These are phyloP conservation scores for Eulemur albifrons DNA, from an alignment of 2,797 vertebrate species.

Conservation along the genomic window DNA sequence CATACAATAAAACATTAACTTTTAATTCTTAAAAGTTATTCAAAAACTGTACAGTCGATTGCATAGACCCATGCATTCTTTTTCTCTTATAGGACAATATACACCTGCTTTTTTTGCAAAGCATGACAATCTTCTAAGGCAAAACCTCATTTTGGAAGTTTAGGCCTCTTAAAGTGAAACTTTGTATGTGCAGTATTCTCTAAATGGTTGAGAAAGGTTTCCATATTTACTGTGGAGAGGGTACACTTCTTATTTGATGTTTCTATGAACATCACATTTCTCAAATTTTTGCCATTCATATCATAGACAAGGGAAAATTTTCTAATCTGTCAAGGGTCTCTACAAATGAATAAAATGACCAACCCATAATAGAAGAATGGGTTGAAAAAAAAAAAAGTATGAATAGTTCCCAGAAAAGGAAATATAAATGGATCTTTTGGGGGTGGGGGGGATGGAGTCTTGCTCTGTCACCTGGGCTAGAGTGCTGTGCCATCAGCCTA, in stretches of 20 bases:
- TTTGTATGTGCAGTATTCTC: neutral
- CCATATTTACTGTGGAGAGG: neutral
- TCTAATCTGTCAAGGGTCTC: neutral
- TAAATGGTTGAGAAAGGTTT: neutral
- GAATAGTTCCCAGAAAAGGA: neutral
- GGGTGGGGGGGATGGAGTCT: no score
- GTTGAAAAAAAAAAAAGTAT: neutral
- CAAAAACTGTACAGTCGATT: neutral
- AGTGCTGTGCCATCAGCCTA: no score
- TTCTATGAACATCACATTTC: neutral
- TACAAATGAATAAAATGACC: neutral
- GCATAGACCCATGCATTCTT: neutral
- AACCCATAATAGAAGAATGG: neutral
- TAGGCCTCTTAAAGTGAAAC: neutral
- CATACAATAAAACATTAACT: neutral
- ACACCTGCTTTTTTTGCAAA: neutral
- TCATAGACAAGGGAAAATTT: neutral
- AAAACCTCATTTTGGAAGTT: neutral
- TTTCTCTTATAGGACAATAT: neutral
- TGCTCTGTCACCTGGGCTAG: no score
- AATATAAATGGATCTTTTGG: neutral
- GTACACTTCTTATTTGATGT: neutral
- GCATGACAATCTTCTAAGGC: neutral
- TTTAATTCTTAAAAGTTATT: neutral
- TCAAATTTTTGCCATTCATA: neutral